These are phyloP conservation scores for Ardeotis arabs DNA, from an alignment of 2,113 vertebrate genomes.

Conservation along the genomic window DNA sequence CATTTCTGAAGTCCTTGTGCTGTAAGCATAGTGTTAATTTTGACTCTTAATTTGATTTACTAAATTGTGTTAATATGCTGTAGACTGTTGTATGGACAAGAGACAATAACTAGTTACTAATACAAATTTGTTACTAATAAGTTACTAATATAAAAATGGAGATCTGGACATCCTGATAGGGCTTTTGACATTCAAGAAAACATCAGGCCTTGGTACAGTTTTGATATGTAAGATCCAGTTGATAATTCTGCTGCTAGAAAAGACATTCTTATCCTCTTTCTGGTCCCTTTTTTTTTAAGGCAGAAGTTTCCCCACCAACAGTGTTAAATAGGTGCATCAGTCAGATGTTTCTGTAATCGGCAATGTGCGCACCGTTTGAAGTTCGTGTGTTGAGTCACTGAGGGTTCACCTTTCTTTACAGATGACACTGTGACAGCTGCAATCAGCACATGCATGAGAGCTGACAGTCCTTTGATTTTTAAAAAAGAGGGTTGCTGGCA, in stretches of 20 bases:
- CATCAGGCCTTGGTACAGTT: not conserved
- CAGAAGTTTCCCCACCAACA: not conserved
- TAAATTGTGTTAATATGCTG: not conserved
- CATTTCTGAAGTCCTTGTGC: not conserved
- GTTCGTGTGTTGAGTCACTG: not conserved
- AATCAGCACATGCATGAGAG: conserved; percentile 42
- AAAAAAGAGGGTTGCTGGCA: conserved; percentile 23
- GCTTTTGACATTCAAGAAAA: not conserved
- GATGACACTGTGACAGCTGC: conserved; percentile 57
- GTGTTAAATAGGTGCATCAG: not conserved
- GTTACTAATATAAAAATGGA: not conserved
- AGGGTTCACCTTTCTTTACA: conserved; percentile 52
- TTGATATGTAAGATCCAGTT: not conserved
- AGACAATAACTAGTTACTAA: not conserved
- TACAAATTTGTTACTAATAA: too few relatives aligned
- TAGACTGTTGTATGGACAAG: not conserved
- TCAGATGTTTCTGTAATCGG: not conserved
- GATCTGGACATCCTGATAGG: not conserved
- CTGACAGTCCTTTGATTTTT: conserved; percentile 11
- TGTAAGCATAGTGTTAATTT: not conserved
- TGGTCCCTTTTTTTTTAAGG: not conserved
- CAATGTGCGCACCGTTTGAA: not conserved
- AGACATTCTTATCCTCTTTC: not conserved
- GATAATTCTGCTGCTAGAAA: not conserved
- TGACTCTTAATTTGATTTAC: not conserved